Percentiles rank a stretch among this genome's conserved stretches.
Conservation (phyloP, 2,888 invertebrate species). For the Augochlorella aurata region DNA sequence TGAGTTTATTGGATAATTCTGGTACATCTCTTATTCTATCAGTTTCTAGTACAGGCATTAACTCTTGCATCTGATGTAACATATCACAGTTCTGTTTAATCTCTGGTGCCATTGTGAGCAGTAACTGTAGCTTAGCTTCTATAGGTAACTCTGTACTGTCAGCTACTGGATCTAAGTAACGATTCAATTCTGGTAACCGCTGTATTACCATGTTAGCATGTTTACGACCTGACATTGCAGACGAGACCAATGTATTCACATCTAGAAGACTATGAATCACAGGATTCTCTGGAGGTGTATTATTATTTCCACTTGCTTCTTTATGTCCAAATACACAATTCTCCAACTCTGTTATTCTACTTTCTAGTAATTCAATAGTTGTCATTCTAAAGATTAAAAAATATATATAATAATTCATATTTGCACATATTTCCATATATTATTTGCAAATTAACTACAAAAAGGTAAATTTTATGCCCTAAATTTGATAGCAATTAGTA, state of each 20-base stretch:
- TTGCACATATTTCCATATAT: slow-evolving; percentile 6
- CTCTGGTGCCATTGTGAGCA: slow-evolving; percentile 82
- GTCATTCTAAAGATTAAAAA: slow-evolving; percentile 57
- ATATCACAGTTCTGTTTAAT: slow-evolving; percentile 80
- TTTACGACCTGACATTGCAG: slow-evolving; percentile 83
- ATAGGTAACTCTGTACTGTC: slow-evolving; percentile 81
- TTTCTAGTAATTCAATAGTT: slow-evolving; percentile 80
- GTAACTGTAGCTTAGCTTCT: slow-evolving; percentile 82
- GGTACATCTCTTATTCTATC: slow-evolving; percentile 81
- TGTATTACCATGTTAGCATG: slow-evolving; percentile 81
- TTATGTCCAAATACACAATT: slow-evolving; percentile 80
- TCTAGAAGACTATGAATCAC: slow-evolving; percentile 82
- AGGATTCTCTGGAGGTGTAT: slow-evolving; percentile 74
- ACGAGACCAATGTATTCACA: slow-evolving; percentile 82
- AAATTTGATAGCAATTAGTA: background rate
- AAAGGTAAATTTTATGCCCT: slow-evolving; percentile 2
- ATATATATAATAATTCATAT: background rate
- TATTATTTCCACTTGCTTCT: slow-evolving; percentile 69
- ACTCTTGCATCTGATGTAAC: slow-evolving; percentile 79
- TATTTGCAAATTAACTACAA: background rate
- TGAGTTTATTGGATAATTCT: slow-evolving; percentile 81
- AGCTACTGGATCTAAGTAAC: slow-evolving; percentile 81
- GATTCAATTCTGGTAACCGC: slow-evolving; percentile 82
- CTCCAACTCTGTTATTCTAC: slow-evolving; percentile 82
- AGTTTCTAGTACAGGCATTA: slow-evolving; percentile 81